These are phyloP conservation scores for Pogonophryne albipinna DNA, from an alignment of 2,797 vertebrate genomes.

Conservation along the genomic window DNA sequence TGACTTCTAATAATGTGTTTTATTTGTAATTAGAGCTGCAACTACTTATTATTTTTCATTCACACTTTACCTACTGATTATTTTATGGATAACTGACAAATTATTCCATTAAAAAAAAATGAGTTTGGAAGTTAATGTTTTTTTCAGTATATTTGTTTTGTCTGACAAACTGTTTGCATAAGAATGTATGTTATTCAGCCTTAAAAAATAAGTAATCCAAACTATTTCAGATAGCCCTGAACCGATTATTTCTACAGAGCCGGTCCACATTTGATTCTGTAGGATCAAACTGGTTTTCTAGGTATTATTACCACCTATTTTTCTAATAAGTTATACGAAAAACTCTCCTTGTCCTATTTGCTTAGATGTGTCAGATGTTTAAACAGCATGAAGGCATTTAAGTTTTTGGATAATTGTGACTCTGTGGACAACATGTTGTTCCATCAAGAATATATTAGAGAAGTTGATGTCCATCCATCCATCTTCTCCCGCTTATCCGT, in stretches of 20 bases:
- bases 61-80: background rate
- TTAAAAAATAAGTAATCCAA: background rate
- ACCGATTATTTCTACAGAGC: no score
- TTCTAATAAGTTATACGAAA: slow-evolving; percentile 4
- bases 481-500: no score
- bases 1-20: background rate
- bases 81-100: background rate
- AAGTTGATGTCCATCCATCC: slow-evolving; percentile 34
- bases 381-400: slow-evolving; percentile 30
- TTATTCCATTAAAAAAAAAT: background rate
- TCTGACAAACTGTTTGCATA: background rate
- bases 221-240: background rate
- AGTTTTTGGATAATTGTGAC: slow-evolving; percentile 33
- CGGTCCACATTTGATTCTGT: slow-evolving; percentile 4
- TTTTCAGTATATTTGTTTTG: background rate
- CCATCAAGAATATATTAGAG: slow-evolving; percentile 47
- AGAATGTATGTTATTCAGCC: background rate
- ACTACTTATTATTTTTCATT: background rate
- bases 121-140: background rate
- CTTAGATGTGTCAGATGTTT: slow-evolving; percentile 53
- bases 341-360: slow-evolving; percentile 30
- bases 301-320: slow-evolving; percentile 38
- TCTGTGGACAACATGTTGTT: slow-evolving; percentile 45
- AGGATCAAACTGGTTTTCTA: slow-evolving; percentile 7
- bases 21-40: background rate